Evolutionary conservation across 2,888 invertebrate species (phyloP).

Genomic region (Drosophila macrospina): DNA sequence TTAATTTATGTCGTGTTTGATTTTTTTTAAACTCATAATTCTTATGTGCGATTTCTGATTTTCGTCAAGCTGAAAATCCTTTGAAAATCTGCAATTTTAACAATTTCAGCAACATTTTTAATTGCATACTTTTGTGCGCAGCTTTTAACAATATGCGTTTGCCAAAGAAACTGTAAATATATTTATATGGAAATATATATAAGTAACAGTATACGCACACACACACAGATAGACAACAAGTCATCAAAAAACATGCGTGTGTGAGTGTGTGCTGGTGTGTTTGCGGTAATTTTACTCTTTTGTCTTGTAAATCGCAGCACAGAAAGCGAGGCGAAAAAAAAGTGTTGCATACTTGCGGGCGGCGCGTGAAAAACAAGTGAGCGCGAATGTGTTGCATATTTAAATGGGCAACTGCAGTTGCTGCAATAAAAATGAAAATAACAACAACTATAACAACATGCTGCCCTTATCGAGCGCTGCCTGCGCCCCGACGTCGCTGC

Average conservation of each 20-base stretch:
- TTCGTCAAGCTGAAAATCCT: too few species aligned
- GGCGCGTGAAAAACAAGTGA: constrained; percentile 42
- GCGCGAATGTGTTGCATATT: constrained; percentile 56
- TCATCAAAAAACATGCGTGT: constrained; percentile 18
- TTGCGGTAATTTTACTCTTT: constrained; percentile 52
- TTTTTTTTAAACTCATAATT: too few species aligned
- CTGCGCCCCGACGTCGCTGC: constrained; percentile 15
- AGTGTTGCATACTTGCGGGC: constrained; percentile 73
- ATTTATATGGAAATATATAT: background rate
- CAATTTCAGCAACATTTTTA: constrained; percentile 21
- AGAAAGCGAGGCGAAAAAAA: constrained; percentile 51
- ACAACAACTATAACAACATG: constrained; percentile 31
- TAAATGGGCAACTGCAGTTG: constrained; percentile 31
- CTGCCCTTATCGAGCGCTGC: constrained; percentile 51
- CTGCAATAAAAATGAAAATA: constrained; percentile 23
- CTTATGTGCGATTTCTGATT: too few species aligned
- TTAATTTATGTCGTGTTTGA: too few species aligned
- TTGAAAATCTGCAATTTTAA: constrained; percentile 1
- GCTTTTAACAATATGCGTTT: constrained; percentile 8
- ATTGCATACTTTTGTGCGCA: constrained; percentile 31
- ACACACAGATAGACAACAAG: background rate
- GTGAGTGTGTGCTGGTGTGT: constrained; percentile 23
- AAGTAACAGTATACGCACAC: background rate
- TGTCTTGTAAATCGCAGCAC: constrained; percentile 52
- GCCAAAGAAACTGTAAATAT: constrained; percentile 3